Evolutionary conservation across 2,113 vertebrate genomes (phyloP).

Genomic region (Zosterops hypoxanthus): DNA sequence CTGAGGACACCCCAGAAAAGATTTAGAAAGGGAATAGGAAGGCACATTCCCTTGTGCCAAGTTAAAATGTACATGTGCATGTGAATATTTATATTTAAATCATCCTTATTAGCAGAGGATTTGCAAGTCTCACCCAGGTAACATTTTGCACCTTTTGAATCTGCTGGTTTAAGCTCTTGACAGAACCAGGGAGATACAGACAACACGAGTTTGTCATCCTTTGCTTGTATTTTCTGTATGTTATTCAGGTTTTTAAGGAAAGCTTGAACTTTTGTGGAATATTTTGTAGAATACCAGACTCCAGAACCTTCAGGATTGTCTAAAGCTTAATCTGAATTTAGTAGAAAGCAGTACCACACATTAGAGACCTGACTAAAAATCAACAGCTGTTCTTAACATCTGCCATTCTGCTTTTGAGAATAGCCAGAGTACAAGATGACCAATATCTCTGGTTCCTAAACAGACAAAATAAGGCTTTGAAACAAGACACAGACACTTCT

Average conservation of each 20-base stretch:
- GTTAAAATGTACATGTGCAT: not conserved
- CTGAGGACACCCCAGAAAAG: not conserved
- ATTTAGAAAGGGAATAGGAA: not conserved
- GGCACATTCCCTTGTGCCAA: not conserved
- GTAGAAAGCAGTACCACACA: not conserved
- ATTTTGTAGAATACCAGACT: not conserved
- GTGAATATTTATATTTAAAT: not conserved
- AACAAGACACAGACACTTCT: not conserved
- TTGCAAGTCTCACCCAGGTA: not conserved
- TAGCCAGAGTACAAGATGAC: not conserved
- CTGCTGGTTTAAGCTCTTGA: not conserved
- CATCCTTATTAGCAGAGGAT: not conserved
- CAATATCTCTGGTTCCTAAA: not conserved
- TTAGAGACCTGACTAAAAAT: not conserved
- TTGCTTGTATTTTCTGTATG: rapidly evolving
- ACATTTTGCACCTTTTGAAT: not conserved
- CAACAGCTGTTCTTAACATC: not conserved
- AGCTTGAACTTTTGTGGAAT: not conserved
- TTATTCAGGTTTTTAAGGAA: not conserved
- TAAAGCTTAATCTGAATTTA: not conserved
- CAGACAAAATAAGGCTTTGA: not conserved
- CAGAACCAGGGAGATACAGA: not conserved
- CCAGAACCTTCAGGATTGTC: not conserved
- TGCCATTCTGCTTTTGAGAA: not conserved
- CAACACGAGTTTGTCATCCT: not conserved